Conservation (phyloP, 2,797 vertebrate species). For the Sternotherus odoratus region DNA sequence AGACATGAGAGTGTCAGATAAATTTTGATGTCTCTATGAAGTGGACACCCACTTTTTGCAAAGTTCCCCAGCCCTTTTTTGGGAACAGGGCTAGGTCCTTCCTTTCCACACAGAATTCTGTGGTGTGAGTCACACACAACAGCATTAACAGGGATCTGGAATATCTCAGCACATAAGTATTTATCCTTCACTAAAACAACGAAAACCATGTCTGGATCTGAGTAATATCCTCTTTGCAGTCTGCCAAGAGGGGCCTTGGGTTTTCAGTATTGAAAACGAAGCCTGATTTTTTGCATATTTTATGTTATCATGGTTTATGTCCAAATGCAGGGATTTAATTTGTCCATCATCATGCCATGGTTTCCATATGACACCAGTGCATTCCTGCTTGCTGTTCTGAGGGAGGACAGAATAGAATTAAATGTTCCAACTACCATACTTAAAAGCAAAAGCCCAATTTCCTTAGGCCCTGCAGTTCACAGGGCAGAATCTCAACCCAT, state of each 20-base stretch:
- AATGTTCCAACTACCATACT: slow-evolving; percentile 46
- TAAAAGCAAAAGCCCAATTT: slow-evolving; percentile 55
- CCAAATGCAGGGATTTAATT: slow-evolving; percentile 76
- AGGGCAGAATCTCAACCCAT: slow-evolving; percentile 43
- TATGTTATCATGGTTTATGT: slow-evolving; percentile 74
- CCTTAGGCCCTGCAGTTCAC: slow-evolving; percentile 57
- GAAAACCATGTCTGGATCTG: slow-evolving; percentile 73
- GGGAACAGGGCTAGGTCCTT: neutral
- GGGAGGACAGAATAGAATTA: slow-evolving; percentile 63
- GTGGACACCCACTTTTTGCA: slow-evolving; percentile 18
- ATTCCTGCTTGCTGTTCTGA: slow-evolving; percentile 74
- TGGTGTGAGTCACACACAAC: slow-evolving; percentile 57
- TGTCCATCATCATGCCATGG: slow-evolving; percentile 61
- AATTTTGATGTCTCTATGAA: neutral
- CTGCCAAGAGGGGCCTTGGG: slow-evolving; percentile 76
- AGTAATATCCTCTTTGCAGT: slow-evolving; percentile 69
- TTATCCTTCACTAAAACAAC: slow-evolving; percentile 75
- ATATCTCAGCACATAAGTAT: slow-evolving; percentile 74
- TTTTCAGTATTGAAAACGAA: slow-evolving; percentile 69
- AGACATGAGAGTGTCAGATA: neutral
- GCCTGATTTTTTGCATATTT: slow-evolving; percentile 75
- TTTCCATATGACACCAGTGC: slow-evolving; percentile 72
- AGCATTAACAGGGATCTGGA: slow-evolving; percentile 68
- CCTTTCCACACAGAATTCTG: slow-evolving; percentile 45
- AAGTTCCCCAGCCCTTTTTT: slow-evolving; percentile 30